Base-by-base conservation (phyloP, 2,797 vertebrate species). In the Micrastur ruficollis region DNA sequence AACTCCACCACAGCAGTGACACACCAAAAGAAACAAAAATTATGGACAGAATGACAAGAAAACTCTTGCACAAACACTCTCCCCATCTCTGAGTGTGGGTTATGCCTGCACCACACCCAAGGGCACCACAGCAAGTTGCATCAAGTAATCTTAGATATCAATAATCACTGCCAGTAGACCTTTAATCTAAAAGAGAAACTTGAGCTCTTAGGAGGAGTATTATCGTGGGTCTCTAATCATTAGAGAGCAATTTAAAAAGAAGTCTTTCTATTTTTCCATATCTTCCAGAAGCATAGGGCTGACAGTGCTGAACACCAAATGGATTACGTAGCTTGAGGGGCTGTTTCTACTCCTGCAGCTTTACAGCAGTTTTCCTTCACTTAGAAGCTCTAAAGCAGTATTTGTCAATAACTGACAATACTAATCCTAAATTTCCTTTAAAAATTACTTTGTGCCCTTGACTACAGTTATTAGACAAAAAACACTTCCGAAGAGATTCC, bases 341-440 rank as follows among this genome's bases (percentile, higher is more conserved):
- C 34, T 72, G n/a, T 55, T 88, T 79, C 89, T 42, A 72, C 15
- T 47, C 49, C 66, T 72, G 85, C 50, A 75, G 75, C 34, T 91
- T 90, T 86, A 90, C 46, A 85, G 56, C 53, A 61, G 56, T 66
- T 49, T 61, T 88, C 75, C 61, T 71, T 74, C 52, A 31, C 68
- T 62, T 14, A 32, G 36, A 89, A 81, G 38, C 61, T 91, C 75
- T 78, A 15, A 80, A 92, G 32, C 13, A 31, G 32, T 72, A 59
- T 71, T 94, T 93, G n/a, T 72, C 96, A 90, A 70, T 87, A 95
- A 90, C 38, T 75, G 58, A 82, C 70, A 93, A 81, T 36, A 32
- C 14, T 75, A 95, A 91, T 65, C 52, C 50, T 47, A 55, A 71
- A 21, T n/a, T 83, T 59, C 58, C 75, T 87, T 86, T 86, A 58